These are phyloP conservation scores for Rhea pennata DNA, from an alignment of 2,113 vertebrate species.

Conservation along the genomic window DNA sequence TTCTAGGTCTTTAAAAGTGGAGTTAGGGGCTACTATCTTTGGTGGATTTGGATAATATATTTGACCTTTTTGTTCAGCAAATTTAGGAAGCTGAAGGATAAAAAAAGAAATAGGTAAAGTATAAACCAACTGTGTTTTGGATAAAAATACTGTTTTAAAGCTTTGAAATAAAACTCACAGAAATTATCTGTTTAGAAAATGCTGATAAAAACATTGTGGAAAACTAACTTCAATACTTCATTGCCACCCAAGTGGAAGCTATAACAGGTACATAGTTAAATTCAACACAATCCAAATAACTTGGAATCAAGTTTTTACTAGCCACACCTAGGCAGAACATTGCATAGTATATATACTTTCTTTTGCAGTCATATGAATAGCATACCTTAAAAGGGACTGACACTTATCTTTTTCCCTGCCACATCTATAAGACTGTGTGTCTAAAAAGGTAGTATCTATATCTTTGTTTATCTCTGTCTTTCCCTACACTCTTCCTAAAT, in stretches of 20 bases:
- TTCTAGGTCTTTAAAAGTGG: slow-evolving; percentile 65
- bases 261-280: background rate
- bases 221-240: background rate
- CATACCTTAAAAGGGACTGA: background rate
- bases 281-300: background rate
- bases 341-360: background rate
- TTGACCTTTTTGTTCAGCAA: slow-evolving; percentile 54
- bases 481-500: background rate
- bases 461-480: background rate
- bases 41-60: slow-evolving; percentile 75
- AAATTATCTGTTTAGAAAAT: background rate
- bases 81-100: slow-evolving; percentile 72
- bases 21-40: slow-evolving; percentile 71
- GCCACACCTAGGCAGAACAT: background rate
- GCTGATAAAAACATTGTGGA: background rate
- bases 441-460: background rate
- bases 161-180: background rate
- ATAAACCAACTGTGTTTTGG: background rate
- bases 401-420: background rate
- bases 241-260: background rate
- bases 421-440: background rate
- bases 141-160: background rate
- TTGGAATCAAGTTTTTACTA: background rate
- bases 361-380: background rate
- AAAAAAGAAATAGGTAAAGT: slow-evolving; percentile 20